Evolutionary conservation across 2,113 vertebrate genomes (phyloP).

Genomic region (Trichechus manatus): DNA sequence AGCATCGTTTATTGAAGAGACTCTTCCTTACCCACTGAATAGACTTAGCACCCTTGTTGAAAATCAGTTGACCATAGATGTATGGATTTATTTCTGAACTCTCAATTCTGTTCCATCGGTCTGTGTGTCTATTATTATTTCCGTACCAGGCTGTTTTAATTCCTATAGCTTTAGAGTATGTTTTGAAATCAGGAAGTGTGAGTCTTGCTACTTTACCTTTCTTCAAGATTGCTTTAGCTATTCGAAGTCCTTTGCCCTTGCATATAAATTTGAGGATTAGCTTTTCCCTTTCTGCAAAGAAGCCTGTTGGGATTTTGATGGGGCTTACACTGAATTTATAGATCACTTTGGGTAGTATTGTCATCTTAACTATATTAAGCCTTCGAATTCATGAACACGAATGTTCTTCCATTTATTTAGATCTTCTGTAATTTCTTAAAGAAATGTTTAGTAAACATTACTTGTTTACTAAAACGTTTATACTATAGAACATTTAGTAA

Average conservation of each 20-base stretch:
- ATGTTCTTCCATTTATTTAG: no score
- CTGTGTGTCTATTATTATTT: no score
- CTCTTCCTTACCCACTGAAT: background rate
- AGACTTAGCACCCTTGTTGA: background rate
- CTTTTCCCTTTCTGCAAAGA: background rate
- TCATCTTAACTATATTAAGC: background rate
- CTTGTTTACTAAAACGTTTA: no score
- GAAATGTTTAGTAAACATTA: no score
- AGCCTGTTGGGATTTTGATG: background rate
- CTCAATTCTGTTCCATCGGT: no score
- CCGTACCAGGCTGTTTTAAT: background rate
- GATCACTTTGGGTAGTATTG: background rate
- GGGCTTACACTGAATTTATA: background rate
- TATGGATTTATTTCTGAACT: background rate
- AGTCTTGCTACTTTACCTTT: no score
- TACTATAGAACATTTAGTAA: no score
- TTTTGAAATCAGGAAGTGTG: background rate
- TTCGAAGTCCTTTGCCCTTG: background rate
- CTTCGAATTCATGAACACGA: background rate
- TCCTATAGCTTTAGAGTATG: background rate
- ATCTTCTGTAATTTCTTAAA: no score
- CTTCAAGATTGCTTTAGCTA: background rate
- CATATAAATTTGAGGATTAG: background rate
- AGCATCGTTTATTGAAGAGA: background rate
- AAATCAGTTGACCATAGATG: background rate